Conservation (phyloP, 2,113 vertebrate species). For the Lates calcarifer region DNA sequence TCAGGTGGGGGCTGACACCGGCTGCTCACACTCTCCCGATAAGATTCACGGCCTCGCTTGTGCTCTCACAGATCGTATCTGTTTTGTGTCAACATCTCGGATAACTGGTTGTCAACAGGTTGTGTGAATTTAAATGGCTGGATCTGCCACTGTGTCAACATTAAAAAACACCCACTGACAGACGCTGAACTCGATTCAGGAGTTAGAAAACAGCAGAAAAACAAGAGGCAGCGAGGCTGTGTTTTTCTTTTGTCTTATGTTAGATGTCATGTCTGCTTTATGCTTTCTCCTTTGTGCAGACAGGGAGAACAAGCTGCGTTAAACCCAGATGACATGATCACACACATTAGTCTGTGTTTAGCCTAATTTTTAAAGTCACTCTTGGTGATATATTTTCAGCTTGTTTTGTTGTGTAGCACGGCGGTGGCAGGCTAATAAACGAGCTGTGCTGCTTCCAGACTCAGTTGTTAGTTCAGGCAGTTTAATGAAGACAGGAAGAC, state of each 20-base stretch:
- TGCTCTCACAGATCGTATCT: slow-evolving; percentile 6
- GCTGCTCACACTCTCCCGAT: not conserved
- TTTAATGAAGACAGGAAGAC: slow-evolving; percentile 28
- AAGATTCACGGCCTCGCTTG: slow-evolving; percentile 21
- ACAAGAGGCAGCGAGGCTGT: not conserved
- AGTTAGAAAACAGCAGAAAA: not conserved
- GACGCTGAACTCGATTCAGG: not conserved
- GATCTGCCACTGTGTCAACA: slow-evolving; percentile 30
- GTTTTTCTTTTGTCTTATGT: not conserved
- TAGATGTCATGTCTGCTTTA: not conserved
- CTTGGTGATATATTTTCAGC: not conserved
- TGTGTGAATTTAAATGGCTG: slow-evolving; percentile 26
- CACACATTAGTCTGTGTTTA: not conserved
- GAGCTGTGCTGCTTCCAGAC: slow-evolving; percentile 20
- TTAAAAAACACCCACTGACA: slow-evolving; percentile 36
- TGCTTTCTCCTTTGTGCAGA: not conserved
- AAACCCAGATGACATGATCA: not conserved
- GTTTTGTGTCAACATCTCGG: slow-evolving; percentile 46
- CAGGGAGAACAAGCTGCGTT: not conserved
- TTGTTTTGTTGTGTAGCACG: not conserved
- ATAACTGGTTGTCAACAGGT: slow-evolving; percentile 54
- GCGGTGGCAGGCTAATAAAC: not conserved
- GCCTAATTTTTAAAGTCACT: slow-evolving; percentile 5
- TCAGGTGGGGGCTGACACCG: not conserved
- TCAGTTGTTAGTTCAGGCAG: slow-evolving; percentile 20